Base-by-base conservation (phyloP, 2,113 vertebrate genomes). In the Lonchura striata region DNA sequence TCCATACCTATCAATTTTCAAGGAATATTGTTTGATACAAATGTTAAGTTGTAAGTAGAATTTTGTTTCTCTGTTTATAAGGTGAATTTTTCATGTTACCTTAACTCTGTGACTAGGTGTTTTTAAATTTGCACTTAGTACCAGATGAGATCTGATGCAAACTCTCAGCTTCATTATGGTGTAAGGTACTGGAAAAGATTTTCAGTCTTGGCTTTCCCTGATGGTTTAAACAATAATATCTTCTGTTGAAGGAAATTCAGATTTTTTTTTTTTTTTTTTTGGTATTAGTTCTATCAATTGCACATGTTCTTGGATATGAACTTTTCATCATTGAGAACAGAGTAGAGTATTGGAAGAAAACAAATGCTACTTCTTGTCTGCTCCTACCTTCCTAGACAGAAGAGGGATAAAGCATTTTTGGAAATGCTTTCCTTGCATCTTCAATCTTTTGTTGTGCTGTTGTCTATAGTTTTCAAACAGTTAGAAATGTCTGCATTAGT, bases 391-490 rank as follows among this genome's bases (percentile, higher is more conserved):
- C 44, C 37, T 91, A 96, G 79, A 44, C 46, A 92, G 71, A 63
- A 57, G 46, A 84, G 53, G 52, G 66, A 93, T 31, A 46, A 95
- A 96, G 95, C 86, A 60, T 89, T 97, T 95, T 82, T 85, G 74
- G 72, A 94, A 90, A 83, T 82, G 56, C 20, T 49, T 66, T 93
- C 86, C 88, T 79, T 88, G 75, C 15, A 96, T 94, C 94, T 96
- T 97, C 85, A 94, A 23, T 91, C 83, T 97, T 90, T 97, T 97
- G 74, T 97, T 97, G 96, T 96, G 52, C 68, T 96, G 65, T 88
- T 95, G 70, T 96, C 92, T 95, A 13, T 52, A 77, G 59, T 88
- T 97, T 97, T 97, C 94, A 96, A 95, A 96, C 82, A 75, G 68
- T 93, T 92, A 91, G 86, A 94, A 95, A 90, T 92, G 78, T 72